Percentiles rank a stretch among this genome's conserved stretches.
Conservation (phyloP, 2,797 vertebrate genomes). For the Dallia pectoralis region DNA sequence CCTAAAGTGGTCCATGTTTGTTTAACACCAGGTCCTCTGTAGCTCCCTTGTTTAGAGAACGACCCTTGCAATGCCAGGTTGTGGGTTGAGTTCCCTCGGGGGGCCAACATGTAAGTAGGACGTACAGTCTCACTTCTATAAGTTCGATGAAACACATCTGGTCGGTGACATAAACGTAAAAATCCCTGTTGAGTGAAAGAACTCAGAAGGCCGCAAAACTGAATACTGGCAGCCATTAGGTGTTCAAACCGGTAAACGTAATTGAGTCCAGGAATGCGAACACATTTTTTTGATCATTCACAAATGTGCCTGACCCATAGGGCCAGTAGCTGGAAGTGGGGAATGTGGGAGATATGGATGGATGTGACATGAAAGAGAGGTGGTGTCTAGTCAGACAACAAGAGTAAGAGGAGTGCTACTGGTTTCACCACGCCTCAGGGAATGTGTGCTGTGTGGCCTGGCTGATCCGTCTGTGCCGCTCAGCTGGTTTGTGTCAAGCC, state of each 20-base stretch:
- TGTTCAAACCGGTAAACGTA: too few species aligned
- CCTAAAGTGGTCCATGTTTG: neutral
- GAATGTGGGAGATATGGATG: neutral
- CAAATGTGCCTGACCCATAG: neutral
- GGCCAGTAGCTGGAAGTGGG: neutral
- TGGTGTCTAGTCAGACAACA: neutral
- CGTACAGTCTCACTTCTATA: too few species aligned
- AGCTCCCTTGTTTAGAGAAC: too few species aligned
- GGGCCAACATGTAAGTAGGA: too few species aligned
- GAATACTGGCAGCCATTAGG: too few species aligned
- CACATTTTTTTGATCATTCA: neutral
- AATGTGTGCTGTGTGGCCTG: constrained; percentile 8
- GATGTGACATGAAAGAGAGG: neutral
- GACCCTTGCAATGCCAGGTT: too few species aligned
- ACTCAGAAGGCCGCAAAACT: too few species aligned
- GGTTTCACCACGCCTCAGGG: constrained; percentile 20
- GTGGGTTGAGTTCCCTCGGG: too few species aligned
- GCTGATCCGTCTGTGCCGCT: constrained; percentile 30
- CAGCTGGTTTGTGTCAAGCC: constrained; percentile 49
- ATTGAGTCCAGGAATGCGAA: too few species aligned
- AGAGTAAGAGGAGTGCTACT: constrained; percentile 5
- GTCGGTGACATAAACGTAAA: too few species aligned
- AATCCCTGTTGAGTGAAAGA: too few species aligned
- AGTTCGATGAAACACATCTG: too few species aligned
- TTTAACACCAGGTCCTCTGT: neutral